phyloP scores from a whole-genome alignment of 1,140 invertebrate genomes.

The Piezodorus guildinii region DNA sequence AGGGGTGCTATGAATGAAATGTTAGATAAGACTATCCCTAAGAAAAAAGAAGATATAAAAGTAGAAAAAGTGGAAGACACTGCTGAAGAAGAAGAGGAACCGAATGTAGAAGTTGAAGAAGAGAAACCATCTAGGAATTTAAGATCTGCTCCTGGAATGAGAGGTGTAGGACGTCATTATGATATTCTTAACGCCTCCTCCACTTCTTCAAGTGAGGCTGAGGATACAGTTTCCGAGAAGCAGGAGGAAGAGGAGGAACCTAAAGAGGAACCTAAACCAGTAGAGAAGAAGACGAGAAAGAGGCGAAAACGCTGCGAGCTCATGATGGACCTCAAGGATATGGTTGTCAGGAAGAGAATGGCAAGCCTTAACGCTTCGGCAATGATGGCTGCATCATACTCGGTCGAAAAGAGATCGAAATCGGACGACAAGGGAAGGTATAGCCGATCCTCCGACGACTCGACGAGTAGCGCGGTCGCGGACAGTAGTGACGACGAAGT shows the following conservation, averaged over 20 bases:
- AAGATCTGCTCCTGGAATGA: conserved; percentile 56
- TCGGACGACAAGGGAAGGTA: conserved; percentile 4
- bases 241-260: conserved; percentile 24
- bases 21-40: conserved; percentile 16
- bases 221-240: conserved; percentile 32
- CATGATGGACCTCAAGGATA: conserved; percentile 73
- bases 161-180: conserved; percentile 70
- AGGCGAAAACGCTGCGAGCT: conserved; percentile 49
- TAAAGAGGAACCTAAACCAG: conserved; percentile 18
- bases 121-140: conserved; percentile 41
- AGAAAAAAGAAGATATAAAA: conserved; percentile 1
- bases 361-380: conserved; percentile 85
- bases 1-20: conserved; percentile 27
- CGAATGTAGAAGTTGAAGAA: conserved; percentile 1
- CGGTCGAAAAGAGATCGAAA: conserved; percentile 44
- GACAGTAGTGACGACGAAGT: conserved; percentile 25
- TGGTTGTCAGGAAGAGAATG: conserved; percentile 82
- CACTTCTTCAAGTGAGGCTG: conserved; percentile 33
- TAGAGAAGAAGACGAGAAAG: conserved; percentile 34
- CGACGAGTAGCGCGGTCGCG: conserved; percentile 18
- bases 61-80: conserved; percentile 15
- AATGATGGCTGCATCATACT: conserved; percentile 80
- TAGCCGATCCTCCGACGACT: conserved; percentile 18
- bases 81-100: conserved; percentile 28
- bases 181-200: conserved; percentile 50